phyloP scores from a whole-genome alignment of 2,888 invertebrate species.

The Tetragonula carbonaria region DNA sequence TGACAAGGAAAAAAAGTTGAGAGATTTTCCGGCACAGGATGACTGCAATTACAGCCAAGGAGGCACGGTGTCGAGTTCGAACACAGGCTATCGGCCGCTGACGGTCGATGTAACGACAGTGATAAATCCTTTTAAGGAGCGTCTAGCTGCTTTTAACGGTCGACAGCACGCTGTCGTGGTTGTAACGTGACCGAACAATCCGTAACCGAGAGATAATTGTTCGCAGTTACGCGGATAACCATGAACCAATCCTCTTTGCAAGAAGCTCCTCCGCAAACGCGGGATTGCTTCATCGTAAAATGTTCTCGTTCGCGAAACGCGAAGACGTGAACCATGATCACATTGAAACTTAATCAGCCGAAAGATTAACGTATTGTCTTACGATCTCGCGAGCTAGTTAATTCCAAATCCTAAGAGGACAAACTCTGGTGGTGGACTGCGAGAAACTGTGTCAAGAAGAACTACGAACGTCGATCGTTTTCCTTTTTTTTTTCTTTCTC shows the following conservation, averaged over 20 bases:
- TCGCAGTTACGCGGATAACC: constrained; percentile 67
- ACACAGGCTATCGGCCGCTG: constrained; percentile 44
- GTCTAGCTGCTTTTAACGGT: constrained; percentile 63
- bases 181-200: constrained; percentile 66
- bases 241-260: constrained; percentile 48
- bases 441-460: not conserved
- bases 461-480: not conserved
- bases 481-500: not conserved
- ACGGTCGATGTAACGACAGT: constrained; percentile 59
- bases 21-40: constrained; percentile 40
- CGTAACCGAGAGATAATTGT: constrained; percentile 67
- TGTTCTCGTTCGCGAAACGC: constrained; percentile 27
- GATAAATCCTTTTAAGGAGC: constrained; percentile 66
- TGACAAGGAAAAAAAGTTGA: not conserved
- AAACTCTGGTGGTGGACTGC: not conserved
- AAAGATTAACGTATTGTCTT: not conserved
- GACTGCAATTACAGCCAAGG: constrained; percentile 47
- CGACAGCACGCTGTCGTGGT: constrained; percentile 55
- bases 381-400: not conserved
- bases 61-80: constrained; percentile 43
- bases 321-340: constrained; percentile 30
- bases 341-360: constrained; percentile 46
- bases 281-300: constrained; percentile 66
- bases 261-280: constrained; percentile 53
- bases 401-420: not conserved